Conservation (phyloP, 1,140 invertebrate species). For the Acyrthosiphon pisum region DNA sequence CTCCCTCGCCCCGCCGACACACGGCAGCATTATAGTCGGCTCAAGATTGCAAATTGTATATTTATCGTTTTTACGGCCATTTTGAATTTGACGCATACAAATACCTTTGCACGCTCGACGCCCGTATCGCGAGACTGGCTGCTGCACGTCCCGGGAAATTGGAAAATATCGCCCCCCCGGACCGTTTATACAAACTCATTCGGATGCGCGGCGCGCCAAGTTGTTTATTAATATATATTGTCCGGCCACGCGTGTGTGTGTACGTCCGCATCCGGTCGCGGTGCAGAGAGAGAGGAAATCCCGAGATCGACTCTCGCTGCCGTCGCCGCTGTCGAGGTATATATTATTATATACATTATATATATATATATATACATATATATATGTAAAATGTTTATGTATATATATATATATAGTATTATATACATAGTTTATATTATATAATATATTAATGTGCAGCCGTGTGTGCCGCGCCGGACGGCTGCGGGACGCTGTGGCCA, state of each 20-base stretch:
- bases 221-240: constrained; percentile 55
- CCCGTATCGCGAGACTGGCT: too few species aligned
- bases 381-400: neutral
- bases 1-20: neutral
- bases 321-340: neutral
- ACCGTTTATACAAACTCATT: constrained; percentile 33
- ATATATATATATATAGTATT: neutral
- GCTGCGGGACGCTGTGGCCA: neutral
- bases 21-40: neutral
- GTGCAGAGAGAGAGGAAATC: neutral
- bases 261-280: neutral
- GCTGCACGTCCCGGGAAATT: constrained; percentile 27
- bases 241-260: neutral
- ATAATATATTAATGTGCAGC: neutral
- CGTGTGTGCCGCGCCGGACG: neutral
- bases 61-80: constrained; percentile 41
- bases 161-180: constrained; percentile 47
- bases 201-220: constrained; percentile 40
- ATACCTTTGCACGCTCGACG: neutral
- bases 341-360: neutral
- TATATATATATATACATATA: neutral
- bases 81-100: constrained; percentile 20
- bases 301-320: neutral
- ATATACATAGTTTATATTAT: neutral
- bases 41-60: constrained; percentile 30